Conservation (phyloP, 1,140 invertebrate genomes). For the Leptoteleia sp. region DNA sequence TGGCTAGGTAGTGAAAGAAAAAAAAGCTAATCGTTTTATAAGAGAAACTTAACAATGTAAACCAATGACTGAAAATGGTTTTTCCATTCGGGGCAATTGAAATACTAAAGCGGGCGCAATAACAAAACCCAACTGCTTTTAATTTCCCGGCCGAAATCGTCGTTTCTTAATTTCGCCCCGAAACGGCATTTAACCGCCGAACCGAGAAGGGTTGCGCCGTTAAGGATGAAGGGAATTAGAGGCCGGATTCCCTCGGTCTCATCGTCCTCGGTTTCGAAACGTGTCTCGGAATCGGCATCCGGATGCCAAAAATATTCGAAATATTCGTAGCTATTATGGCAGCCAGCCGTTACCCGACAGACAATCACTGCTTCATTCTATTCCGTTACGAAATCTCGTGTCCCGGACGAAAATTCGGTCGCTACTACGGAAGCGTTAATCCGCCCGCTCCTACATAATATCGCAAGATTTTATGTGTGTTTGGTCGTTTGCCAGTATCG, state of each 20-base stretch:
- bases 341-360: conserved; percentile 52
- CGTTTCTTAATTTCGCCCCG: conserved; percentile 42
- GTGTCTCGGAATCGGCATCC: conserved; percentile 45
- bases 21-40: not conserved
- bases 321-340: conserved; percentile 74
- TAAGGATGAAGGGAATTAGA: conserved; percentile 60
- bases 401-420: no score
- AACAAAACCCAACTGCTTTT: conserved; percentile 39
- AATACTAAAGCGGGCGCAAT: conserved; percentile 30
- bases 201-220: conserved; percentile 47
- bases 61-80: not conserved
- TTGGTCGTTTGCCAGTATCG: conserved; percentile 64
- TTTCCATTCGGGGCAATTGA: conserved; percentile 12
- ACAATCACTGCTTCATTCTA: conserved; percentile 67
- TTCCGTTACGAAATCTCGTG: conserved; percentile 56
- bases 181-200: conserved; percentile 48
- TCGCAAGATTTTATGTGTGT: conserved; percentile 47
- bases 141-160: conserved; percentile 32
- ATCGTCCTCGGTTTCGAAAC: conserved; percentile 23
- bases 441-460: conserved; percentile 29
- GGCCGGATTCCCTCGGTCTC: conserved; percentile 25
- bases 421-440: conserved; percentile 50
- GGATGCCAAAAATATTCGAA: conserved; percentile 75
- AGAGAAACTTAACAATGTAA: not conserved
- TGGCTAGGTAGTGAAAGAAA: no score